Evolutionary conservation across 2,888 invertebrate genomes (phyloP).

Genomic region (Vesta saturnalis): DNA sequence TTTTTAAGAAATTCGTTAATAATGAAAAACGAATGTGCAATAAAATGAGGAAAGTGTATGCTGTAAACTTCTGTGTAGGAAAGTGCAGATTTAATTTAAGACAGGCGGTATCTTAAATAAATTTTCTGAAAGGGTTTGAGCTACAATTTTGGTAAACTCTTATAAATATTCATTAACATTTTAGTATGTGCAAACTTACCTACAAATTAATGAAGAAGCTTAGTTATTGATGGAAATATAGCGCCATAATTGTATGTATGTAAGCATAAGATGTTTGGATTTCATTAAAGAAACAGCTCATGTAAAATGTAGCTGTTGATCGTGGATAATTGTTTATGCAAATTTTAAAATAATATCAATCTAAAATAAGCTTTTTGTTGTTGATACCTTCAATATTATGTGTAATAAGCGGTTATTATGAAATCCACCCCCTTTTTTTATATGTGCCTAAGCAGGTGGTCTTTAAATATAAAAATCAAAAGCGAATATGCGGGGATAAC

Average conservation of each 20-base stretch:
- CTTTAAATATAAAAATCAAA: slow-evolving; percentile 26
- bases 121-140: background rate
- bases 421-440: slow-evolving; percentile 12
- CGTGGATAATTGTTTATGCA: slow-evolving; percentile 35
- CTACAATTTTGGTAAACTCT: background rate
- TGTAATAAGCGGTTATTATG: background rate
- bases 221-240: slow-evolving; percentile 36
- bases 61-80: too few relatives aligned
- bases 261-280: slow-evolving; percentile 44
- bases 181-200: slow-evolving; percentile 27
- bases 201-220: slow-evolving; percentile 33
- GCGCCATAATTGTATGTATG: slow-evolving; percentile 43
- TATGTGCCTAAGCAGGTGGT: slow-evolving; percentile 34
- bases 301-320: slow-evolving; percentile 37
- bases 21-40: too few relatives aligned
- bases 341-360: slow-evolving; percentile 34
- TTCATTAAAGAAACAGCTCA: slow-evolving; percentile 37
- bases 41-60: too few relatives aligned
- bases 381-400: background rate
- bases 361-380: background rate
- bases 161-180: slow-evolving; percentile 33
- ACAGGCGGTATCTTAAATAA: background rate
- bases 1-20: too few relatives aligned
- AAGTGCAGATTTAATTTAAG: too few relatives aligned
- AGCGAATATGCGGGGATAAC: slow-evolving; percentile 19